A percentile compares a stretch with the other conserved stretches of the same genome.
phyloP scores from a whole-genome alignment of 2,797 vertebrate species.

The Liparis tanakae region DNA sequence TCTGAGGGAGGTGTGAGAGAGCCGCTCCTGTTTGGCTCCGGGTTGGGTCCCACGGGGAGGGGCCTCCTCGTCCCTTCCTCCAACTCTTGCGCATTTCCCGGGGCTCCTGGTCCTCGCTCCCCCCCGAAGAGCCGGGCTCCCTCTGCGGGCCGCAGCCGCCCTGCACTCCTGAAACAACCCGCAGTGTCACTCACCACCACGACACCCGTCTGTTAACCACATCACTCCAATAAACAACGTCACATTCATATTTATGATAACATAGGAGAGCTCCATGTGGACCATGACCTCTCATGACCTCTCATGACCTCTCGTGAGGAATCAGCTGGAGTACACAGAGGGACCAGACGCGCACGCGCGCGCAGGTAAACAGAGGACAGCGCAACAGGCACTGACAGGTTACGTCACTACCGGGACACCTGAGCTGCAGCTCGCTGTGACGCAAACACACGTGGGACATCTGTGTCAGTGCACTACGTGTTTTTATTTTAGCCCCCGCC shows the following conservation, averaged over 20 bases:
- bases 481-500: too few species aligned
- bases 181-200: background rate
- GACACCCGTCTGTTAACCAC: too few species aligned
- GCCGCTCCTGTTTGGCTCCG: background rate
- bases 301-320: background rate
- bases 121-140: background rate
- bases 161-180: constrained; percentile 35
- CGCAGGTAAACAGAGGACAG: constrained; percentile 15
- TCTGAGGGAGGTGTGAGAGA: constrained; percentile 55
- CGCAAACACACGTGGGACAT: constrained; percentile 4
- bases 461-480: background rate
- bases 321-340: constrained; percentile 21
- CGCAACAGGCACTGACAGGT: constrained; percentile 41
- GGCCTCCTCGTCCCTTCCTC: constrained; percentile 31
- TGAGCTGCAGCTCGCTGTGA: constrained; percentile 40
- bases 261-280: too few species aligned
- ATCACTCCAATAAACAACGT: too few species aligned
- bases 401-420: constrained; percentile 50
- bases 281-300: too few species aligned
- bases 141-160: constrained; percentile 5
- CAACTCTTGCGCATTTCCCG: background rate
- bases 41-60: constrained; percentile 7
- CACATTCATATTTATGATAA: too few species aligned
- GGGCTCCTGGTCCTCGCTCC: constrained; percentile 9
- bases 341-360: constrained; percentile 21